These are phyloP conservation scores for Lepidurus packardi DNA, from an alignment of 1,140 invertebrate genomes.

Conservation along the genomic window DNA sequence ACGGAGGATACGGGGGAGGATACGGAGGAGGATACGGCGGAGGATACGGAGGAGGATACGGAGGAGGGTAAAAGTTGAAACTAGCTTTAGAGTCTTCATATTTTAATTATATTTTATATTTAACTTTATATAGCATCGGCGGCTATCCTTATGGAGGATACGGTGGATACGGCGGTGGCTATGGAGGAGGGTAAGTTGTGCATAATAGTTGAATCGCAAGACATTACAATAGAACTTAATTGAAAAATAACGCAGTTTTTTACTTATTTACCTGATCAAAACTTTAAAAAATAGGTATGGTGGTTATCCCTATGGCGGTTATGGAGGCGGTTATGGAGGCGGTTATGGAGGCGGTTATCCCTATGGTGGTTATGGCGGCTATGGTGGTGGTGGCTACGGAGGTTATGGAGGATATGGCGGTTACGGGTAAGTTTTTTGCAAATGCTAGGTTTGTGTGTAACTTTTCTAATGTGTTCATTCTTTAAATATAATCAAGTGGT, in stretches of 20 bases:
- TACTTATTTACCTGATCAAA: too few relatives aligned
- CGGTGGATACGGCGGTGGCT: neutral
- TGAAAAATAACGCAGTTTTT: too few relatives aligned
- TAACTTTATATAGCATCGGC: neutral
- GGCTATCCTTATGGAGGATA: neutral
- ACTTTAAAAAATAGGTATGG: too few relatives aligned
- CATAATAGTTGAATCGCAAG: too few relatives aligned
- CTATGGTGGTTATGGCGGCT: neutral
- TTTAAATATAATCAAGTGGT: neutral
- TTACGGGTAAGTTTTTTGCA: neutral
- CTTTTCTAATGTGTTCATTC: neutral
- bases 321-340: neutral
- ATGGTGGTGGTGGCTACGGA: neutral
- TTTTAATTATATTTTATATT: neutral
- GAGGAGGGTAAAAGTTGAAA: neutral
- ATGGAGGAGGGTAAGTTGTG: neutral
- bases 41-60: neutral
- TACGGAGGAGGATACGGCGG: neutral
- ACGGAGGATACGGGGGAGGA: neutral
- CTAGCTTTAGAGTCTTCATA: neutral
- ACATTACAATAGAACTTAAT: too few relatives aligned
- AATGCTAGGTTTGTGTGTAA: neutral
- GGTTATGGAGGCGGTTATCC: constrained; percentile 2
- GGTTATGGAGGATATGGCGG: neutral
- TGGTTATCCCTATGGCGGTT: neutral